phyloP scores from a whole-genome alignment of 2,113 vertebrate species.

The Butorides virescens region DNA sequence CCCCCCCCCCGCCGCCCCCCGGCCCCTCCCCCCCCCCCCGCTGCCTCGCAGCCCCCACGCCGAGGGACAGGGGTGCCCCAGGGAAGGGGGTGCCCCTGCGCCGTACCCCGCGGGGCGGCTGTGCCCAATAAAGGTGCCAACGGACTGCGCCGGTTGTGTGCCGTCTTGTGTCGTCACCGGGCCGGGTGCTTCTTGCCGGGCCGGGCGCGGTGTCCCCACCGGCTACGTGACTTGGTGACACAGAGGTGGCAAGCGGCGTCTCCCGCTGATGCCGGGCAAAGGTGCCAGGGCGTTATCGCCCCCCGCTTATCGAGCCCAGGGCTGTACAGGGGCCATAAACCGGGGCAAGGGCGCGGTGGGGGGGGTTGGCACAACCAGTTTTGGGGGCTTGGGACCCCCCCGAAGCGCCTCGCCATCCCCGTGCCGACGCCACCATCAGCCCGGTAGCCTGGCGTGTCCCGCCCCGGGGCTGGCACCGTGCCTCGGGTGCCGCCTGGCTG shows the following conservation, averaged over 20 bases:
- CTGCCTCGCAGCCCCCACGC: accelerated
- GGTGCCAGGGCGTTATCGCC: neutral
- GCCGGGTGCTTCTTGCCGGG: too few species aligned
- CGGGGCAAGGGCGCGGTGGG: accelerated
- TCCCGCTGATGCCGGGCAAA: neutral
- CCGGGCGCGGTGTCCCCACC: accelerated
- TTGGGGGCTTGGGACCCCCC: neutral
- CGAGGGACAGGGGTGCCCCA: too few species aligned
- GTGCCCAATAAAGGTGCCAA: neutral
- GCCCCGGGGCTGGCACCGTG: neutral
- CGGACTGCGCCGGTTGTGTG: neutral
- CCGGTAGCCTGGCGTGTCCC: neutral
- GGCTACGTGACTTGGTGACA: neutral
- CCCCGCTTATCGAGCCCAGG: neutral
- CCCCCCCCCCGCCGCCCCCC: neutral
- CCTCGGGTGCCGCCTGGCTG: accelerated
- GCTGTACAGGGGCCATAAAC: neutral
- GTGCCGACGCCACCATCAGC: accelerated
- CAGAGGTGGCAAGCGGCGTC: neutral
- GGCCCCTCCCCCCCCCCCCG: neutral
- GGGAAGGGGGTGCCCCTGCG: accelerated
- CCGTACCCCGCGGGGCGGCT: accelerated
- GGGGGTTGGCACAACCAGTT: neutral
- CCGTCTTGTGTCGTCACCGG: too few species aligned
- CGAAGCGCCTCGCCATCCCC: accelerated